Evolutionary conservation across 2,797 vertebrate genomes (phyloP), one percentile per base, ranked within the genome.

Genomic region (Catharus ustulatus): DNA sequence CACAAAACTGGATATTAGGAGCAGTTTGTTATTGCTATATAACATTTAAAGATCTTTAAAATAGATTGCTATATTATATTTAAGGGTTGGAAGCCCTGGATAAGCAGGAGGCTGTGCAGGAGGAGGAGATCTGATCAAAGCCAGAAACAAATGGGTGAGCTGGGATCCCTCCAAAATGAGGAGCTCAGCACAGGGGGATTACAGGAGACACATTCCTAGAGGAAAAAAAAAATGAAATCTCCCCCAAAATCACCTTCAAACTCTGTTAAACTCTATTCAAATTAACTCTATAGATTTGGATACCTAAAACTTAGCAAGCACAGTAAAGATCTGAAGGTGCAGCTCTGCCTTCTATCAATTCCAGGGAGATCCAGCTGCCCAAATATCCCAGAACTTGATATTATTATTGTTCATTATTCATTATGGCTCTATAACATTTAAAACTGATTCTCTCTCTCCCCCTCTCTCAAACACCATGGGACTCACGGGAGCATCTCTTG

Each of bases 401-500:
- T 32, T 0, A 10, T 38, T 9, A 38, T 40, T 40, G 5, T 40
- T 40, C 40, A 40, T 40, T 40, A 40, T 40, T 40, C 13, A 16
- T 30, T 45, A 32, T 13, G 48, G 55, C 36, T 34, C 1, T 11
- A 1, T 1, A 49, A 30, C 9, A 71, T 30, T 49, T n/a, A 21
- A 68, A 79, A 52, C 32, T 32, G 32, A 45, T 71, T 38, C 34
- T 24, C 11, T 34, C 68, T 36, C 13, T 52, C n/a, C 32, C 18
- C 42, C 30, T n/a, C 16, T 48, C 16, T 36, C 32, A 55, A 51
- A 18, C 58, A 72, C 73, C 43, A 10, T 1, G 34, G 75, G 64
- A 48, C 49, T 78, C 8, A 38, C 11, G 36, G 36, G 61, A 96
- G 80, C 72, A 91, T 63, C 95, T 79, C 34, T 62, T 12, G 67